Evolutionary conservation across 1,140 invertebrate species (phyloP).

Genomic region (Oryzaephilus surinamensis): DNA sequence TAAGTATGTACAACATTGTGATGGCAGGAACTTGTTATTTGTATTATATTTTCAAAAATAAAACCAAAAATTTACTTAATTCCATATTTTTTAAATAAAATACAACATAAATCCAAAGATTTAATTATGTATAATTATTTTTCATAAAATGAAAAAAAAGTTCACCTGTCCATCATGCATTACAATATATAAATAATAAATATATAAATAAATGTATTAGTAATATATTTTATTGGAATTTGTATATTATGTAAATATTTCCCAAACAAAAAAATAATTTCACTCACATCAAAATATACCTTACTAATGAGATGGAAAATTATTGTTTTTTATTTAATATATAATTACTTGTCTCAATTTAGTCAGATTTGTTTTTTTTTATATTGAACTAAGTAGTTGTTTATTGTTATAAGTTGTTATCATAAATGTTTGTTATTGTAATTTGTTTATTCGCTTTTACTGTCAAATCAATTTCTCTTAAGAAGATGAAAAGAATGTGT

Average conservation of each 20-base stretch:
- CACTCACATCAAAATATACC: neutral
- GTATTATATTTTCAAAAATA: too few relatives aligned
- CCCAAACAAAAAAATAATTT: conserved; percentile 1
- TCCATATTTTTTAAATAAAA: too few relatives aligned
- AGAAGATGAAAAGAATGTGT: too few relatives aligned
- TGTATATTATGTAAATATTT: conserved; percentile 23
- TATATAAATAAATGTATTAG: conserved; percentile 18
- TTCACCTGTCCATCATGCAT: too few relatives aligned
- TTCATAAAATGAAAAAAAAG: conserved; percentile 1
- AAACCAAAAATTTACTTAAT: too few relatives aligned
- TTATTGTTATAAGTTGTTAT: conserved; percentile 23
- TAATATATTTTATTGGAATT: conserved; percentile 25
- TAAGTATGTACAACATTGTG: too few relatives aligned
- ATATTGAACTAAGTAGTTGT: conserved; percentile 20
- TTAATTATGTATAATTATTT: too few relatives aligned
- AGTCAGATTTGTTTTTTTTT: conserved; percentile 22
- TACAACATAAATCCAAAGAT: too few relatives aligned
- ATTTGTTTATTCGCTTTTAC: conserved; percentile 12
- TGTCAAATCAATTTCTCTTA: conserved; percentile 14
- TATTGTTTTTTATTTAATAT: conserved; percentile 7
- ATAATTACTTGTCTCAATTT: conserved; percentile 10
- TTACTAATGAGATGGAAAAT: conserved; percentile 2
- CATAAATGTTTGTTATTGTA: conserved; percentile 19
- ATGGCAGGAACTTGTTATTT: too few relatives aligned
- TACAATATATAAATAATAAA: conserved; percentile 5